Evolutionary conservation across 2,113 vertebrate species (phyloP).

Genomic region (Coptodon bakossiorum): DNA sequence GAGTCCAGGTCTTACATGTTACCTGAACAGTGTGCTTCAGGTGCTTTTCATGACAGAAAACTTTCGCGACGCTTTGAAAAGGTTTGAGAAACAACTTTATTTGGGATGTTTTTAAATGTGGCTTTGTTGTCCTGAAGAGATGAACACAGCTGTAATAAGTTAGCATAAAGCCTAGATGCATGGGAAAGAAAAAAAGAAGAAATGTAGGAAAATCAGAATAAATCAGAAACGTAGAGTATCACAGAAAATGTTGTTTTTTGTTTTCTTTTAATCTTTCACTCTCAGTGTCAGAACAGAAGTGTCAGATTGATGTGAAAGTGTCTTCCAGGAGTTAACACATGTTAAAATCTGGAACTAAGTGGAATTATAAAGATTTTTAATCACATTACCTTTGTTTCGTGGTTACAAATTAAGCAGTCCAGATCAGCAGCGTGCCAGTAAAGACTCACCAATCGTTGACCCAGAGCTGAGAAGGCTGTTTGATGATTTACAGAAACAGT

Average conservation of each 20-base stretch:
- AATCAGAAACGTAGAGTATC: fast-evolving
- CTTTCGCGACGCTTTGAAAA: slow-evolving; percentile 44
- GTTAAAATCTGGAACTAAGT: too few relatives aligned
- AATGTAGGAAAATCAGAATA: background rate
- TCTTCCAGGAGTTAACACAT: too few relatives aligned
- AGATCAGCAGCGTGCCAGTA: background rate
- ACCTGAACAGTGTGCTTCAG: slow-evolving; percentile 61
- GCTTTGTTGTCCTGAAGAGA: background rate
- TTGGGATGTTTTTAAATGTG: background rate
- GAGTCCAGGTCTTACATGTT: slow-evolving; percentile 60
- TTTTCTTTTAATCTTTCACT: background rate
- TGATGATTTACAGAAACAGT: background rate
- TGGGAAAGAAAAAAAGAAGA: background rate
- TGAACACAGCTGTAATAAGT: fast-evolving
- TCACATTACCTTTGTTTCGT: too few relatives aligned
- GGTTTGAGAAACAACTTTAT: background rate
- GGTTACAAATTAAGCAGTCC: too few relatives aligned
- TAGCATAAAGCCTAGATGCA: fast-evolving
- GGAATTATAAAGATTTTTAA: too few relatives aligned
- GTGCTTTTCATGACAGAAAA: slow-evolving; percentile 59
- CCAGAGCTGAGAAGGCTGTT: slow-evolving; percentile 42
- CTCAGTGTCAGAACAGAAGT: too few relatives aligned
- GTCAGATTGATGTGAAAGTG: too few relatives aligned
- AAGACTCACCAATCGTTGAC: background rate
- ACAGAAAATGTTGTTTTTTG: background rate